phyloP scores from a whole-genome alignment of 2,888 invertebrate genomes.

The Tryphoninae sp. region DNA sequence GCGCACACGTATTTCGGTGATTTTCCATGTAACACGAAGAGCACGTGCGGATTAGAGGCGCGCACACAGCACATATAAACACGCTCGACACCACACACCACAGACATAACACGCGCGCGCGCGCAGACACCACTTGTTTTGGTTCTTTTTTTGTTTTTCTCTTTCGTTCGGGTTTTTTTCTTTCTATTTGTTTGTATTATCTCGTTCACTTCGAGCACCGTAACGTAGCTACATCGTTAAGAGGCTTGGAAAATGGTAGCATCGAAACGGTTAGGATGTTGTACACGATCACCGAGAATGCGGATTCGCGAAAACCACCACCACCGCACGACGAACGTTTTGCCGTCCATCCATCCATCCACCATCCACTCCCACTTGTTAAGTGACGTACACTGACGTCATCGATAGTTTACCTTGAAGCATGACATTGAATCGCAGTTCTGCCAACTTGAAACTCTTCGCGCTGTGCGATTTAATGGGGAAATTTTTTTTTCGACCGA shows the following conservation, averaged over 20 bases:
- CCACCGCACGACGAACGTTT: slow-evolving; percentile 64
- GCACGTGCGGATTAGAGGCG: slow-evolving; percentile 66
- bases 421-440: slow-evolving; percentile 80
- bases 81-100: slow-evolving; percentile 3
- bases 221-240: slow-evolving; percentile 70
- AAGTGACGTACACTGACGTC: slow-evolving; percentile 81
- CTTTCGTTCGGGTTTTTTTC: slow-evolving; percentile 2
- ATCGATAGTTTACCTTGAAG: slow-evolving; percentile 81
- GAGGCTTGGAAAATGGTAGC: slow-evolving; percentile 72
- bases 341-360: slow-evolving; percentile 73
- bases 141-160: slow-evolving; percentile 28
- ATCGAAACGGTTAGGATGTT: slow-evolving; percentile 57
- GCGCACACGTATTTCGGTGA: slow-evolving; percentile 80
- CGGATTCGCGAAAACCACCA: slow-evolving; percentile 73
- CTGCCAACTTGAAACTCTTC: slow-evolving; percentile 68
- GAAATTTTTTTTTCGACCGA: slow-evolving; percentile 1
- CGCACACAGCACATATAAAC: slow-evolving; percentile 35
- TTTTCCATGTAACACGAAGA: slow-evolving; percentile 78
- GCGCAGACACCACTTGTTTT: slow-evolving; percentile 48
- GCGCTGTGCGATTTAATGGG: slow-evolving; percentile 16
- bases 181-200: slow-evolving; percentile 7
- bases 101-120: slow-evolving; percentile 4
- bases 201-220: slow-evolving; percentile 25
- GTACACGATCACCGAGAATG: slow-evolving; percentile 71
- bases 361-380: slow-evolving; percentile 81